Evolutionary conservation across 2,888 invertebrate species (phyloP), one percentile per base, ranked within the genome.

Genomic region (Priocnemis perturbator): DNA sequence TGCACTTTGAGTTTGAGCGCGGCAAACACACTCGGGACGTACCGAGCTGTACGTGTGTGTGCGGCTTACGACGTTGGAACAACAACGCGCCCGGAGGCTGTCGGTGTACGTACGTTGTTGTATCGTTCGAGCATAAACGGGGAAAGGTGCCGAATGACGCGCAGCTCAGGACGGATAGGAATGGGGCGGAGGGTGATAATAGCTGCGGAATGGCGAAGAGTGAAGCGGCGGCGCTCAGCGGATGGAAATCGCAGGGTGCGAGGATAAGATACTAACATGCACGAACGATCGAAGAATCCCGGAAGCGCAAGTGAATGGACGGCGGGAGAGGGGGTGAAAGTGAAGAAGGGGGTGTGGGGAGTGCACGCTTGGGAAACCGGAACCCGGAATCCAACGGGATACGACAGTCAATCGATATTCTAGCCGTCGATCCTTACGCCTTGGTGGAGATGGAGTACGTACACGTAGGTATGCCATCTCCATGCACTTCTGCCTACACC

Each of bases 361-460:
- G 37, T 1, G 37, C 4, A 9, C 37, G 37, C 47, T 52, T 20
- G 59, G 50, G 69, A 69, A 61, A 60, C 61, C 58, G 68, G 71
- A 71, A 70, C 60, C 56, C 61, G 69, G 61, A 71, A 76, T 76
- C 73, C 69, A 67, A 58, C 67, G 64, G 74, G 65, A 74, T 74
- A 65, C 64, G 78, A 69, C 60, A 74, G 75, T 76, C 73, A 76
- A 79, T 78, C 81, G 76, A 80, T 83, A 77, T 78, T 80, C 76
- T 66, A 68, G 59, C 69, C 75, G 71, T 75, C 72, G 74, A 74
- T 78, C 69, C 55, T 63, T 53, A 71, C 66, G 71, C 60, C 67
- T 71, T 60, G 69, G 61, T 55, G 67, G 63, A 79, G 79, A 75
- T 70, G 75, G 69, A 79, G 78, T 75, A 71, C 73, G 69, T 75